These are phyloP conservation scores for Cygnus buccinator DNA, from an alignment of 2,113 vertebrate genomes.

Conservation along the genomic window DNA sequence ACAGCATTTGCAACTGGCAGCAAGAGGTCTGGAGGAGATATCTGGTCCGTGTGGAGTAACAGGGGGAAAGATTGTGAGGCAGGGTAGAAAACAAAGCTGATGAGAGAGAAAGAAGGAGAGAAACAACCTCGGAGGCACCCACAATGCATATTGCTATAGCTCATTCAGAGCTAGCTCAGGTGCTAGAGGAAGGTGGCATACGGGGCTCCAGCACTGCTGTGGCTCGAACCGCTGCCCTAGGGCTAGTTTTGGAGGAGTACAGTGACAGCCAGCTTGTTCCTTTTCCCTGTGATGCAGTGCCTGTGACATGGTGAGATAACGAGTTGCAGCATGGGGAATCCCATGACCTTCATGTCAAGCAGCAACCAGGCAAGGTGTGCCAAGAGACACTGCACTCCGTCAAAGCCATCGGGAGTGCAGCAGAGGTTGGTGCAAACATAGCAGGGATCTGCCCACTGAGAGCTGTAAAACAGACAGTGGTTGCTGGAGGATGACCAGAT, in stretches of 20 bases:
- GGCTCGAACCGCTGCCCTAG: too few relatives aligned
- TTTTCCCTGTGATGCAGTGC: neutral
- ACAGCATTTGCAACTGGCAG: neutral
- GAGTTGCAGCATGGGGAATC: neutral
- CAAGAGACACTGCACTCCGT: accelerated
- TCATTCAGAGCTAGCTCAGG: neutral
- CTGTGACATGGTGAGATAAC: neutral
- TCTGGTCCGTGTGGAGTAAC: neutral
- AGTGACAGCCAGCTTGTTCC: neutral
- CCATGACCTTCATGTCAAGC: neutral
- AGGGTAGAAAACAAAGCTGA: neutral
- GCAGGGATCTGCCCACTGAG: neutral
- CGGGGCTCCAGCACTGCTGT: neutral
- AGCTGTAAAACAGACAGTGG: neutral
- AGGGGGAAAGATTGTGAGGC: neutral
- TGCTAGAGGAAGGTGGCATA: neutral
- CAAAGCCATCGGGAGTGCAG: neutral
- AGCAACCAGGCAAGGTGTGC: neutral
- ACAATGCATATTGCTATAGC: neutral
- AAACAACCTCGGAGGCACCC: neutral
- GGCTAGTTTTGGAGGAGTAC: neutral
- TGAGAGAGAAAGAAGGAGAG: neutral
- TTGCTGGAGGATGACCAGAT: neutral
- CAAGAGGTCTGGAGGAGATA: neutral
- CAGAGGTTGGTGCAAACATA: neutral